These are phyloP conservation scores for Leptoteleia sp. DNA, from an alignment of 1,140 invertebrate species.

Conservation along the genomic window DNA sequence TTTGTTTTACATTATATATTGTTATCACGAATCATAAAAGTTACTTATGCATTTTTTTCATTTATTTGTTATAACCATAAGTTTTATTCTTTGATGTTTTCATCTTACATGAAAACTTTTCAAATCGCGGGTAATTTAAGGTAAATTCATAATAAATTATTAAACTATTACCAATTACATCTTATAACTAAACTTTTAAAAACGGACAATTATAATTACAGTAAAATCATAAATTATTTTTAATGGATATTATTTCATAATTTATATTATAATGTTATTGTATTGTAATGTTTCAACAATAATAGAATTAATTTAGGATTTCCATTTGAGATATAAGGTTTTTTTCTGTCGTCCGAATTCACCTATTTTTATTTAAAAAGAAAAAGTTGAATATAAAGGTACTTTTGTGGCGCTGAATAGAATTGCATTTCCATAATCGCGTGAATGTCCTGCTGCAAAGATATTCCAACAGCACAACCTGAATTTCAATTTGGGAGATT, in stretches of 20 bases:
- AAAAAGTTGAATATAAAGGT: constrained; percentile 54
- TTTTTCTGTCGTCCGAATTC: constrained; percentile 35
- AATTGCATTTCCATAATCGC: constrained; percentile 73
- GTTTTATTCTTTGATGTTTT: no score
- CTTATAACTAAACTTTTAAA: no score
- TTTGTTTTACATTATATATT: no score
- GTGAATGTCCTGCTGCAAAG: constrained; percentile 72
- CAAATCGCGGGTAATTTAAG: no score
- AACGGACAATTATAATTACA: no score
- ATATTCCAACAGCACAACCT: constrained; percentile 37
- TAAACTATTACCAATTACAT: no score
- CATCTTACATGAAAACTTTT: no score
- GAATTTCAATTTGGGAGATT: constrained; percentile 69
- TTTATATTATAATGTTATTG: constrained; percentile 15
- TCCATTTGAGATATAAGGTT: constrained; percentile 35
- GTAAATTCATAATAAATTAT: no score
- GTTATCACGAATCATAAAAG: no score
- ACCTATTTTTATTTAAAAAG: constrained; percentile 39
- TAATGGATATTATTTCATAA: neutral
- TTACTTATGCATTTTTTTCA: no score
- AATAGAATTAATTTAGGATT: constrained; percentile 24
- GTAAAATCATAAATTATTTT: no score
- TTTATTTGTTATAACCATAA: no score
- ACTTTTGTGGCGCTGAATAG: constrained; percentile 58
- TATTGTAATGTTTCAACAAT: constrained; percentile 17